A percentile compares a stretch with the other conserved stretches of the same genome.
Evolutionary conservation across 2,113 vertebrate genomes (phyloP).

Genomic region (Hystrix brachyura): DNA sequence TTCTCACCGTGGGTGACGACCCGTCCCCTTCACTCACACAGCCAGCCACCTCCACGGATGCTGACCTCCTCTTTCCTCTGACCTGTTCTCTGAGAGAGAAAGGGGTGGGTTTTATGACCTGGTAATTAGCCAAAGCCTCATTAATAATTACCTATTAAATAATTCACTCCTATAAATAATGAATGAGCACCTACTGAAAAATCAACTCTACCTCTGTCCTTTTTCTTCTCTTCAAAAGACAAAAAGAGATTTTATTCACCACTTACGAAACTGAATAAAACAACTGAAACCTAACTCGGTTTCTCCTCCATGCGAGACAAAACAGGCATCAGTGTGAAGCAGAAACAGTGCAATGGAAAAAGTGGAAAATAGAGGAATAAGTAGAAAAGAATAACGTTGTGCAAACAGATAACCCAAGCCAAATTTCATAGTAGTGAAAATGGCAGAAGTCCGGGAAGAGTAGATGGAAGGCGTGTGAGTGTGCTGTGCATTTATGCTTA

Average conservation of each 20-base stretch:
- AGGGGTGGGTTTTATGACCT: neutral
- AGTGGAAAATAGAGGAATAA: neutral
- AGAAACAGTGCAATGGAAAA: neutral
- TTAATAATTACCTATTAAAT: neutral
- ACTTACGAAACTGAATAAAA: neutral
- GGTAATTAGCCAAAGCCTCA: neutral
- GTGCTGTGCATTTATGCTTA: neutral
- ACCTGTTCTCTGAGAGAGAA: neutral
- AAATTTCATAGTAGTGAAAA: constrained; percentile 13
- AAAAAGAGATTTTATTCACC: neutral
- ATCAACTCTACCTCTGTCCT: neutral
- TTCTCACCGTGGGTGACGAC: fast-evolving
- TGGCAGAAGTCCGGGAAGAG: neutral
- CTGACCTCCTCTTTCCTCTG: neutral
- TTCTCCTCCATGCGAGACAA: neutral
- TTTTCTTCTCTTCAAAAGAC: neutral
- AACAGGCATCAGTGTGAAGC: neutral
- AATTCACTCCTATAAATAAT: neutral
- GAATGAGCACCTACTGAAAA: neutral
- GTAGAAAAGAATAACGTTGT: neutral
- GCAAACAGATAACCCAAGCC: constrained; percentile 38
- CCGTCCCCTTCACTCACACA: neutral
- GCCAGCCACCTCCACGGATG: neutral
- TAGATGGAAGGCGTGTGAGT: neutral
- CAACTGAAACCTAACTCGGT: neutral